Percentiles rank a stretch among this genome's conserved stretches.
These are phyloP conservation scores for Sitobion miscanthi DNA, from an alignment of 1,140 invertebrate genomes.

Conservation along the genomic window DNA sequence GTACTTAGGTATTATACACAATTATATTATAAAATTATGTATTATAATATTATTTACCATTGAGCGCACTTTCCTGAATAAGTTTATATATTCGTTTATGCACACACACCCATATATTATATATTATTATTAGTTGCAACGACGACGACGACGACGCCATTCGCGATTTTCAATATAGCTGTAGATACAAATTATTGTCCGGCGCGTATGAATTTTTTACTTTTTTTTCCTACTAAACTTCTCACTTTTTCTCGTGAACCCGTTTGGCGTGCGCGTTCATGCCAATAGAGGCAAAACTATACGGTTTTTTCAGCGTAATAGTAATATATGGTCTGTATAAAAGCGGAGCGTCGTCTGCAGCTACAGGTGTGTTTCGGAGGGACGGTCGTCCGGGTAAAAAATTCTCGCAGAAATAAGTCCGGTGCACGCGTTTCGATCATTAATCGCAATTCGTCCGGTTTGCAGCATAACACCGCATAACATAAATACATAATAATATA, in stretches of 20 bases:
- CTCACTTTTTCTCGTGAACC: neutral
- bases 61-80: neutral
- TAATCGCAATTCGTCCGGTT: slow-evolving; percentile 5
- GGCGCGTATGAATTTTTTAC: neutral
- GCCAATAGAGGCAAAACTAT: neutral
- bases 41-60: neutral
- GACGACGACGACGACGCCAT: neutral
- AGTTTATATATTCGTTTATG: neutral
- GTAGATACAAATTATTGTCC: neutral
- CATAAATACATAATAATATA: neutral
- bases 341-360: neutral
- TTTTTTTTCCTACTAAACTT: neutral
- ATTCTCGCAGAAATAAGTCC: neutral
- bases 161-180: neutral
- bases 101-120: neutral
- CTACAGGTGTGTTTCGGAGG: neutral
- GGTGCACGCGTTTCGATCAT: neutral
- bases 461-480: neutral
- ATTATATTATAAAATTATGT: neutral
- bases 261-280: neutral
- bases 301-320: neutral
- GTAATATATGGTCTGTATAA: too few species aligned
- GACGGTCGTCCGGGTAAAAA: neutral
- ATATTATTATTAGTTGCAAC: too few species aligned
- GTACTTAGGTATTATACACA: too few species aligned